These are phyloP conservation scores for Cylloceria caligata DNA, from an alignment of 2,888 invertebrate genomes.

Conservation along the genomic window DNA sequence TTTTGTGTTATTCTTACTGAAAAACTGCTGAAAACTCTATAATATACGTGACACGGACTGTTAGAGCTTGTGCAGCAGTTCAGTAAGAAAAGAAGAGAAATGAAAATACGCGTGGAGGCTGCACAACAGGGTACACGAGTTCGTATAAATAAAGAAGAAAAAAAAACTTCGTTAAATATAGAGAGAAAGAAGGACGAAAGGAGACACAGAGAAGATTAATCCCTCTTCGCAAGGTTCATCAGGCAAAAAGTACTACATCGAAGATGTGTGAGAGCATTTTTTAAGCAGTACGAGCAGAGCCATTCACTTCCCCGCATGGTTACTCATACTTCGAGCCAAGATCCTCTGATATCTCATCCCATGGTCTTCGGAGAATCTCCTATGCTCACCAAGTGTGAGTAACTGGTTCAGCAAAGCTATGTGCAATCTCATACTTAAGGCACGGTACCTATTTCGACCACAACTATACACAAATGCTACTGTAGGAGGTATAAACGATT, in stretches of 20 bases:
- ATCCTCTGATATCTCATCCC: not conserved
- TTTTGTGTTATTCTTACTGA: no score
- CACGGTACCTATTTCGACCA: not conserved
- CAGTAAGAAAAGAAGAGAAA: no score
- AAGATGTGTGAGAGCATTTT: conserved; percentile 16
- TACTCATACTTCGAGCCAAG: conserved; percentile 1
- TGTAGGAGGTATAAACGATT: not conserved
- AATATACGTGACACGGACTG: no score
- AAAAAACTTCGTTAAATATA: not conserved
- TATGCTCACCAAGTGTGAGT: not conserved
- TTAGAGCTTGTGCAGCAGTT: no score
- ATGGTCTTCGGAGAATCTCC: not conserved
- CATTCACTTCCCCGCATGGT: conserved; percentile 29
- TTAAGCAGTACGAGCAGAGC: not conserved
- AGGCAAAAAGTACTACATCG: not conserved
- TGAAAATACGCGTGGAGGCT: no score
- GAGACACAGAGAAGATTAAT: not conserved
- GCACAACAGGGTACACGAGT: not conserved
- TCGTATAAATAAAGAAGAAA: not conserved
- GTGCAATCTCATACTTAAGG: not conserved
- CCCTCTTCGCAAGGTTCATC: not conserved
- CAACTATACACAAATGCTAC: not conserved
- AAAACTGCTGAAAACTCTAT: no score
- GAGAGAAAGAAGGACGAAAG: not conserved
- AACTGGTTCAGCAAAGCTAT: conserved; percentile 3